phyloP scores from a whole-genome alignment of 2,888 invertebrate species.

The Caenorhabditis sinica region DNA sequence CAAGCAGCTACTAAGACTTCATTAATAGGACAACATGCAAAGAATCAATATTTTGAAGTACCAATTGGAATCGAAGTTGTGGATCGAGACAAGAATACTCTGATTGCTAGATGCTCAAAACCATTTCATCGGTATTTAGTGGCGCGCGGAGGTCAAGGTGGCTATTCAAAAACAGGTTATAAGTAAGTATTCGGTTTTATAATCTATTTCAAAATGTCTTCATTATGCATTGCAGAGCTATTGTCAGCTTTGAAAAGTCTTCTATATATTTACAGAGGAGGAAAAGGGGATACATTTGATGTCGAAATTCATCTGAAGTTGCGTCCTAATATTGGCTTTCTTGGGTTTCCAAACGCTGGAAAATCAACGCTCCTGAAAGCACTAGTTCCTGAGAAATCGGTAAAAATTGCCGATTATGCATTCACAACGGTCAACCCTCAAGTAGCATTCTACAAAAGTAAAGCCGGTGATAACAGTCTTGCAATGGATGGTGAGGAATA shows the following conservation, averaged over 20 bases:
- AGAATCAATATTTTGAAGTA: slow-evolving; percentile 74
- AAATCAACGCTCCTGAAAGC: slow-evolving; percentile 82
- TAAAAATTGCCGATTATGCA: slow-evolving; percentile 81
- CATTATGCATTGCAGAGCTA: no score
- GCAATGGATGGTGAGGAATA: neutral
- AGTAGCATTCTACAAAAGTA: slow-evolving; percentile 65
- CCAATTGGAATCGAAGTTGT: slow-evolving; percentile 81
- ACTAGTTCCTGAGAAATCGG: slow-evolving; percentile 77
- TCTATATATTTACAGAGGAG: slow-evolving; percentile 60
- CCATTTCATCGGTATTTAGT: slow-evolving; percentile 74
- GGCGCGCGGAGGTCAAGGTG: slow-evolving; percentile 79
- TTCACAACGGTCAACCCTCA: slow-evolving; percentile 80
- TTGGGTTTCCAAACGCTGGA: slow-evolving; percentile 83
- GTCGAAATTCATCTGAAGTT: slow-evolving; percentile 80
- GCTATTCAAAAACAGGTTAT: slow-evolving; percentile 68
- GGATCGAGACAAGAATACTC: slow-evolving; percentile 66
- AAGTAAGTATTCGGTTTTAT: slow-evolving; percentile 64
- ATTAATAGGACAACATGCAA: slow-evolving; percentile 62
- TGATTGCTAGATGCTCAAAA: slow-evolving; percentile 76
- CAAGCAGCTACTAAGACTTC: slow-evolving; percentile 57
- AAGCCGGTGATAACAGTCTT: neutral
- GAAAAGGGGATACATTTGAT: slow-evolving; percentile 72
- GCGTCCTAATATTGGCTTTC: slow-evolving; percentile 80
- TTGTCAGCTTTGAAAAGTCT: neutral
- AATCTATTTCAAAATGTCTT: no score